A percentile compares a stretch with the other conserved stretches of the same genome.
Evolutionary conservation across 2,113 vertebrate genomes (phyloP).

Genomic region (Cacatua alba): DNA sequence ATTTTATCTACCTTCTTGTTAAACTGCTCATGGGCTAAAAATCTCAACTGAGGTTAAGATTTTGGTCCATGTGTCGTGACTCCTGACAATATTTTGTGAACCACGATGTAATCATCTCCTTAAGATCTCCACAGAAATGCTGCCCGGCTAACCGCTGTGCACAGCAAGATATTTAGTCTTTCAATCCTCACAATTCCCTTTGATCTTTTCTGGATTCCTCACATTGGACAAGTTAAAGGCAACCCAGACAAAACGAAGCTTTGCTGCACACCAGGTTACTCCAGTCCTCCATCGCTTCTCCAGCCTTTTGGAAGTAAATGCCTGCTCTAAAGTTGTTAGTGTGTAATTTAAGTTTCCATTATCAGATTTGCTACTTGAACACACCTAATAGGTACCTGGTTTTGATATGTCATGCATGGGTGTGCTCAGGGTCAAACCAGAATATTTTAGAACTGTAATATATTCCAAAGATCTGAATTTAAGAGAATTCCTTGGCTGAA

Average conservation of each 20-base stretch:
- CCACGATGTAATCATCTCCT: not conserved
- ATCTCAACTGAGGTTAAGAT: not conserved
- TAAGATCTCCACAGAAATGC: not conserved
- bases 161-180: not conserved
- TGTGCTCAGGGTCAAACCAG: not conserved
- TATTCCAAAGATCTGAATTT: not conserved
- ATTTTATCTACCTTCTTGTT: not conserved
- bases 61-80: not conserved
- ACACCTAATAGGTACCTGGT: not conserved
- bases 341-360: not conserved
- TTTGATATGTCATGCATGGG: not conserved
- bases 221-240: not conserved
- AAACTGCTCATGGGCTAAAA: not conserved
- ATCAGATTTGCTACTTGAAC: not conserved
- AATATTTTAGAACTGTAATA: not conserved
- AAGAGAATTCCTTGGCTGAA: not conserved
- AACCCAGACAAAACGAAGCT: not conserved
- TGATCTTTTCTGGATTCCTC: not conserved
- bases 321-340: not conserved
- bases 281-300: not conserved
- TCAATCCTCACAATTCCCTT: not conserved
- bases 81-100: not conserved
- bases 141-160: rapidly evolving
- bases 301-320: not conserved
- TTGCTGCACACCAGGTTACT: not conserved